A percentile compares a stretch with the other conserved stretches of the same genome.
phyloP scores from a whole-genome alignment of 1,140 invertebrate genomes.

The Mycetomoellerius zeteki region DNA sequence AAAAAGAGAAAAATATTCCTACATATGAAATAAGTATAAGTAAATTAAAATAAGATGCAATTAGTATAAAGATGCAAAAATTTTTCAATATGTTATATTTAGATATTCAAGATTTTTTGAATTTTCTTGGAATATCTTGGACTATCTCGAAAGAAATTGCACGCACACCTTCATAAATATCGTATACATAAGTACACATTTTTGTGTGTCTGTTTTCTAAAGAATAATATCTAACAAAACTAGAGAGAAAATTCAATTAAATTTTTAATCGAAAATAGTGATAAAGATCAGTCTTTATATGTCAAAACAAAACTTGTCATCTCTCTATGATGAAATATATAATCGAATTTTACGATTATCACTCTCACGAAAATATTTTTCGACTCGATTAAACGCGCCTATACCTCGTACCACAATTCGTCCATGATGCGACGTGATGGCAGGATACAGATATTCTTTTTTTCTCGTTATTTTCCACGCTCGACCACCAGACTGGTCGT shows the following conservation, averaged over 20 bases:
- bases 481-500: slow-evolving; percentile 27
- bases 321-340: background rate
- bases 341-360: slow-evolving; percentile 38
- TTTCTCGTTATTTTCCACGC: slow-evolving; percentile 21
- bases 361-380: slow-evolving; percentile 45
- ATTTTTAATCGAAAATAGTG: slow-evolving; percentile 11
- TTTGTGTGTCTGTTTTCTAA: background rate
- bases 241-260: background rate
- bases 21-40: background rate
- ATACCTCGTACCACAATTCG: slow-evolving; percentile 45
- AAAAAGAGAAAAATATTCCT: background rate
- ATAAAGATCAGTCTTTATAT: background rate
- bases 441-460: slow-evolving; percentile 33
- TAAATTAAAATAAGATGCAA: background rate
- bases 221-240: background rate
- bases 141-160: background rate
- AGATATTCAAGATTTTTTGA: background rate
- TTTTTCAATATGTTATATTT: background rate
- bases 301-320: background rate
- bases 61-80: background rate
- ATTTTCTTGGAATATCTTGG: background rate
- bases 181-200: background rate
- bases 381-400: slow-evolving; percentile 24
- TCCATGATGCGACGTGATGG: slow-evolving; percentile 44
- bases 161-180: background rate